Conservation (phyloP, 23 tunicate species). For the Halocynthia roretzi region DNA sequence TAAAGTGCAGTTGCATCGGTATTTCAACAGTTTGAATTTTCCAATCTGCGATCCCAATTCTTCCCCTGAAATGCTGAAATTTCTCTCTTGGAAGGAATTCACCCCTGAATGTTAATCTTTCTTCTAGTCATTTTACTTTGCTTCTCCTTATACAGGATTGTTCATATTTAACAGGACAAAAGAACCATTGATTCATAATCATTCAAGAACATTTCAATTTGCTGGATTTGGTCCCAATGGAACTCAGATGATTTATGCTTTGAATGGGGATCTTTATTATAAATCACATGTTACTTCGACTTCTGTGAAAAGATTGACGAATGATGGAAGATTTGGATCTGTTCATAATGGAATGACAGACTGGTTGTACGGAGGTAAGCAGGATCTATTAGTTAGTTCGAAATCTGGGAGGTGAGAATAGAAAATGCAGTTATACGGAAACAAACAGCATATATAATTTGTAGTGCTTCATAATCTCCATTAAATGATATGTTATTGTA, state of each 20-base stretch:
- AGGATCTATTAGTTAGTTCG: background rate
- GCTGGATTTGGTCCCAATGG: constrained; percentile 65
- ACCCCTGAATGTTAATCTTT: too few species aligned
- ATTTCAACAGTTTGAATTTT: too few species aligned
- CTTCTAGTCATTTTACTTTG: too few species aligned
- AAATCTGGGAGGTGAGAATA: background rate
- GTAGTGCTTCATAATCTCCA: constrained; percentile 1
- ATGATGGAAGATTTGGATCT: constrained; percentile 15
- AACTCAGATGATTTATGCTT: constrained; percentile 39
- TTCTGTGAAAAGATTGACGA: constrained; percentile 25
- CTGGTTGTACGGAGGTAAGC: constrained; percentile 81
- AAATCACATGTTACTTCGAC: constrained; percentile 15
- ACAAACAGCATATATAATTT: background rate
- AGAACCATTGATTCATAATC: constrained; percentile 20
- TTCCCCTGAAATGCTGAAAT: too few species aligned
- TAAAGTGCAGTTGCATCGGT: too few species aligned
- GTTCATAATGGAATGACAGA: constrained; percentile 51
- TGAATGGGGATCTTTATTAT: constrained; percentile 54
- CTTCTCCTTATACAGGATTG: too few species aligned
- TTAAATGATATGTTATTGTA: too few species aligned
- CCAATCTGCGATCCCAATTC: too few species aligned
- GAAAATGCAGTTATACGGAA: background rate
- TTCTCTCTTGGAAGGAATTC: too few species aligned
- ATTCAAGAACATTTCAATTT: constrained; percentile 22
- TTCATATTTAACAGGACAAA: constrained; percentile 15